Evolutionary conservation across 2,797 vertebrate genomes (phyloP).

Genomic region (Adrianichthys oophorus): DNA sequence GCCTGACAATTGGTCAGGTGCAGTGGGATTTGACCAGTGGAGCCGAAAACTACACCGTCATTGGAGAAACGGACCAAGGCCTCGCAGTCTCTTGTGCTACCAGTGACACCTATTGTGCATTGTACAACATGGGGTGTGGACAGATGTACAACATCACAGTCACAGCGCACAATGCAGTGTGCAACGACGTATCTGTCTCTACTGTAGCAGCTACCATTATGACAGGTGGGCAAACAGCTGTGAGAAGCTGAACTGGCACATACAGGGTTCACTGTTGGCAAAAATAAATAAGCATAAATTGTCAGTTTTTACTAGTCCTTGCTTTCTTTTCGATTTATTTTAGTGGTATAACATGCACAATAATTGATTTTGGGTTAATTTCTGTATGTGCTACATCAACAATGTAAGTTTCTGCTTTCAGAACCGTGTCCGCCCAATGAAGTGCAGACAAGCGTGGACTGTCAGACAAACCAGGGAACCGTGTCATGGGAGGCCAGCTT

Average conservation of each 20-base stretch:
- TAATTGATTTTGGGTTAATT: too few species aligned
- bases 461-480: conserved; percentile 28
- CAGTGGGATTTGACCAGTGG: conserved; percentile 67
- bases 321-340: too few species aligned
- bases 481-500: conserved; percentile 77
- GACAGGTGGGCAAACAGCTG: conserved; percentile 67
- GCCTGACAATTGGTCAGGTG: conserved; percentile 60
- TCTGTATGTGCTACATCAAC: too few species aligned
- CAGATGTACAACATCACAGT: conserved; percentile 71
- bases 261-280: too few species aligned
- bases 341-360: too few species aligned
- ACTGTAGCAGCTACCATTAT: conserved; percentile 19
- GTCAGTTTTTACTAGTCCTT: too few species aligned
- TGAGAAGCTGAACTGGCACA: too few species aligned
- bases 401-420: conserved; percentile 22
- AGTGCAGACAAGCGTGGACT: conserved; percentile 49
- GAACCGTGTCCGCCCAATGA: conserved; percentile 80
- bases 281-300: too few species aligned
- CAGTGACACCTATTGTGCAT: conserved; percentile 63
- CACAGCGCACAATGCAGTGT: conserved; percentile 63
- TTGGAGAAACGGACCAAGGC: conserved; percentile 63
- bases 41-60: conserved; percentile 59
- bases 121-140: conserved; percentile 69
- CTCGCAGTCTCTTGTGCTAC: conserved; percentile 52
- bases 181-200: conserved; percentile 49